phyloP scores from a whole-genome alignment of 2,888 invertebrate genomes.

The Cerastis rubricosa region DNA sequence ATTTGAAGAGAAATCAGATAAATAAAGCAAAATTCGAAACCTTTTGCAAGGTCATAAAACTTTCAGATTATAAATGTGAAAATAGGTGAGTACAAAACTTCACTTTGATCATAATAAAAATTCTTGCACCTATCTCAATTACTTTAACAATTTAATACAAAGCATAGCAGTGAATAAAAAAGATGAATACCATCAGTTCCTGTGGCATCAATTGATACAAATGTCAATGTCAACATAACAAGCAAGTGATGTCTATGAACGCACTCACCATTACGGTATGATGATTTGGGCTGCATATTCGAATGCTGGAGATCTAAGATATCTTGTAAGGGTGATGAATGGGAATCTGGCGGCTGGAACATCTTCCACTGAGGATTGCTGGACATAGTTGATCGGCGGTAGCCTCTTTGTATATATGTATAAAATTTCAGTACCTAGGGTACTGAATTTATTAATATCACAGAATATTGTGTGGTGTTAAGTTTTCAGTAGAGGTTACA shows the following conservation, averaged over 20 bases:
- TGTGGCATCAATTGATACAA: constrained; percentile 47
- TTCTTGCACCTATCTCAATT: not conserved
- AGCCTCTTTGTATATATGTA: constrained; percentile 87
- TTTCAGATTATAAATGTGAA: not conserved
- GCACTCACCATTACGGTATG: constrained; percentile 90
- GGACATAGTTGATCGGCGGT: constrained; percentile 91
- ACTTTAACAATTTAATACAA: constrained; percentile 19
- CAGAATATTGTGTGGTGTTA: constrained; percentile 86
- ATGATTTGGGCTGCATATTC: constrained; percentile 87
- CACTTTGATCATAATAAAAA: not conserved
- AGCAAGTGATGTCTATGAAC: constrained; percentile 34
- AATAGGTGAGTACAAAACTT: not conserved
- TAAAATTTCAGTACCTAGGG: constrained; percentile 82
- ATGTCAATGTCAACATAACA: constrained; percentile 49
- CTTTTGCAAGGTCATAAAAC: not conserved
- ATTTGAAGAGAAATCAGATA: not conserved
- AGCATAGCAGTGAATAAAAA: constrained; percentile 16
- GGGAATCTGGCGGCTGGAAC: constrained; percentile 97
- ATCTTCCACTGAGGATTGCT: constrained; percentile 97
- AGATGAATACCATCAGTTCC: constrained; percentile 40
- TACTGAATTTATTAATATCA: constrained; percentile 86
- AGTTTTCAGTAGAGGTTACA: constrained; percentile 78
- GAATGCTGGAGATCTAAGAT: constrained; percentile 94
- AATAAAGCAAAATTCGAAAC: too few species aligned
- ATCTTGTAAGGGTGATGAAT: constrained; percentile 95